Conservation (phyloP, 2,113 vertebrate species). For the Bos taurus region ARS-UCD2.0 NC_037347.1:64361001-64361500, state of each 20-base stretch:
- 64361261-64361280: not conserved
- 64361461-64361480: too few species aligned
- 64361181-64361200: not conserved
- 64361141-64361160: not conserved
- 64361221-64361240: not conserved
- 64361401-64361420: not conserved
- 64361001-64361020: not conserved
- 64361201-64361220: not conserved
- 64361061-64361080: not conserved
- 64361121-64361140: not conserved
- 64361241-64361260: not conserved
- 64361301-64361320: not conserved
- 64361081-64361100: not conserved
- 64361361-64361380: not conserved
- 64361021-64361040: not conserved
- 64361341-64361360: fast-evolving
- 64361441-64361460: too few species aligned
- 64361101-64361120: not conserved
- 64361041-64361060: not conserved
- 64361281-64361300: not conserved
- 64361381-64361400: fast-evolving
- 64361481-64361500: not conserved
- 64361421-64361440: not conserved
- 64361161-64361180: not conserved
- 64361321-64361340: not conserved